phyloP scores from a whole-genome alignment of 2,113 vertebrate species.

The Grantiella picta region DNA sequence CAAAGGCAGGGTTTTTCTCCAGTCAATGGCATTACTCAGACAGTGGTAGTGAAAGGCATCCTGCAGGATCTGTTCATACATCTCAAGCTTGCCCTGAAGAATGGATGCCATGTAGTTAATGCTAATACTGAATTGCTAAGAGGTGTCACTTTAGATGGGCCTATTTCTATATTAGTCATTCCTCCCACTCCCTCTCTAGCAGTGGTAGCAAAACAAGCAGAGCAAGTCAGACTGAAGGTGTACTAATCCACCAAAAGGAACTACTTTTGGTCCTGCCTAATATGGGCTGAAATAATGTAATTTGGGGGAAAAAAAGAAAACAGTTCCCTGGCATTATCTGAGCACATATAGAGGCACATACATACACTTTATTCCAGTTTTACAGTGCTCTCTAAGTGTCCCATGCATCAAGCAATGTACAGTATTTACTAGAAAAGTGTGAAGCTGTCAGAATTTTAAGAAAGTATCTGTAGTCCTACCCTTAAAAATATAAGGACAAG shows the following conservation, averaged over 20 bases:
- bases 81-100: neutral
- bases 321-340: neutral
- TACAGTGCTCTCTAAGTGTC: neutral
- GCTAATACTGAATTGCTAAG: neutral
- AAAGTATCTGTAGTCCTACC: neutral
- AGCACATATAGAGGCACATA: neutral
- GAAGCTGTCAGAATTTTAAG: neutral
- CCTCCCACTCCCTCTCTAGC: neutral
- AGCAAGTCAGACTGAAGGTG: neutral
- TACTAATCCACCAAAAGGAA: neutral
- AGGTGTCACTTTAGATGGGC: neutral
- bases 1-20: neutral
- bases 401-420: neutral
- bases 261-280: neutral
- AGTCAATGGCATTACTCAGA: neutral
- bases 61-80: neutral
- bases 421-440: neutral
- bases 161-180: neutral
- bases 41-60: neutral
- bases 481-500: neutral
- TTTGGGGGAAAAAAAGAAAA: neutral
- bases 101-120: neutral
- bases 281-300: neutral
- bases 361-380: neutral
- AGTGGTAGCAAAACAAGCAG: neutral